Conservation (phyloP, 2,888 invertebrate genomes). For the Corythucha ciliata region DNA sequence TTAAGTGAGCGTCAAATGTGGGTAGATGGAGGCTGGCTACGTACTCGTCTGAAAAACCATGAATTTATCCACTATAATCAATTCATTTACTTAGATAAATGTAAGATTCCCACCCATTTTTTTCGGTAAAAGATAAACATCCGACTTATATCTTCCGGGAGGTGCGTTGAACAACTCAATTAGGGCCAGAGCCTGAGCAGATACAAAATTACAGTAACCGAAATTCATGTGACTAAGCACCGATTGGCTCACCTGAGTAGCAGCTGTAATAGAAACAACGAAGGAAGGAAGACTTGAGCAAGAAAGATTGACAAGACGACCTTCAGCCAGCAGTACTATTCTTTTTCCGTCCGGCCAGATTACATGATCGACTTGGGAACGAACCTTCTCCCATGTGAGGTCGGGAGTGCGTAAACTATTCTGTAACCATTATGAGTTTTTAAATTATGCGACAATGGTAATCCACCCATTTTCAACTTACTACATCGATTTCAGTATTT, state of each 20-base stretch:
- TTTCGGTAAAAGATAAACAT: conserved; percentile 94
- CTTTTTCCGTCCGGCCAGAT: conserved; percentile 97
- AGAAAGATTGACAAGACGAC: conserved; percentile 88
- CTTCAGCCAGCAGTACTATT: conserved; percentile 87
- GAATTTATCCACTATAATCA: background rate
- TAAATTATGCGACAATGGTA: background rate
- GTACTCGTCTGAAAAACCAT: conserved; percentile 68
- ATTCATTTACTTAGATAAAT: background rate
- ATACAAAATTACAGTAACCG: background rate
- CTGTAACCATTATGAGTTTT: conserved; percentile 43
- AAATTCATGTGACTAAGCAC: background rate
- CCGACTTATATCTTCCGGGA: conserved; percentile 85
- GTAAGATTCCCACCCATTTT: conserved; percentile 96
- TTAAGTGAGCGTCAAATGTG: conserved; percentile 94
- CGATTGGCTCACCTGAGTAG: conserved; percentile 62
- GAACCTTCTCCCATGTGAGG: conserved; percentile 91
- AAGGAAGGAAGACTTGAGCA: conserved; percentile 96
- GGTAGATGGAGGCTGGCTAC: conserved; percentile 94
- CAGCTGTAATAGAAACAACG: conserved; percentile 94
- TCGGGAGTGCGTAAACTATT: conserved; percentile 88
- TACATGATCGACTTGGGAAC: conserved; percentile 96
- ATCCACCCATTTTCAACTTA: conserved; percentile 42
- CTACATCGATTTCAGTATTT: conserved; percentile 91
- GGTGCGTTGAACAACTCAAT: conserved; percentile 97
- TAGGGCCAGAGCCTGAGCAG: conserved; percentile 67